phyloP scores from a whole-genome alignment of 2,797 vertebrate genomes.

The Chelon auratus region DNA sequence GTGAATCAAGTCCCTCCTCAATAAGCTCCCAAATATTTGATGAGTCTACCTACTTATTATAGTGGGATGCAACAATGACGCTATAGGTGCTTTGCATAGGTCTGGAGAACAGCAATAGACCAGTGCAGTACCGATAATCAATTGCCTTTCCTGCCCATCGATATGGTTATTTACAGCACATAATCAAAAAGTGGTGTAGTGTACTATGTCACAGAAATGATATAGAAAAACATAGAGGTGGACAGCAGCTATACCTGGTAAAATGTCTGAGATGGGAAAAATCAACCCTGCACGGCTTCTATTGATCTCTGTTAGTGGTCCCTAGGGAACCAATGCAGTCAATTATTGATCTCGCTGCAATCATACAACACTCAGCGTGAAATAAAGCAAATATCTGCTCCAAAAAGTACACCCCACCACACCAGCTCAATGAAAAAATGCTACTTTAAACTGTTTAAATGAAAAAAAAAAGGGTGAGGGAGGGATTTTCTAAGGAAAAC shows the following conservation, averaged over 20 bases:
- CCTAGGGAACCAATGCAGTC: conserved; percentile 66
- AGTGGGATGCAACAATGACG: neutral
- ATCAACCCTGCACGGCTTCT: conserved; percentile 45
- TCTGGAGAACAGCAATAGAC: conserved; percentile 22
- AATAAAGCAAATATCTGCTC: conserved; percentile 66
- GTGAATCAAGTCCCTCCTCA: neutral
- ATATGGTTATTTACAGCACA: conserved; percentile 51
- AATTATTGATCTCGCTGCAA: conserved; percentile 72
- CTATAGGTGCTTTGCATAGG: conserved; percentile 20
- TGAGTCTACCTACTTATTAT: neutral
- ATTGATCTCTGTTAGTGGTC: conserved; percentile 70
- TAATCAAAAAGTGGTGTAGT: conserved; percentile 18
- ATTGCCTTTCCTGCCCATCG: neutral
- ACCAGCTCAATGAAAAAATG: conserved; percentile 51
- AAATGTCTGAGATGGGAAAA: conserved; percentile 48
- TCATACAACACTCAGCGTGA: conserved; percentile 61
- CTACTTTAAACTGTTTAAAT: conserved; percentile 55
- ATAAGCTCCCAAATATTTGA: neutral
- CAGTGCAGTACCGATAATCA: conserved; percentile 41
- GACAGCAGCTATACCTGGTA: conserved; percentile 49
- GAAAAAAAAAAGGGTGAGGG: conserved; percentile 32
- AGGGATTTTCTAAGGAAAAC: conserved; percentile 33
- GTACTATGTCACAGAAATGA: conserved; percentile 8
- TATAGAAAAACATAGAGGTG: conserved; percentile 40
- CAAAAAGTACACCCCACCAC: conserved; percentile 47